Conservation (phyloP, 2,113 vertebrate species). For the Menura novaehollandiae region DNA sequence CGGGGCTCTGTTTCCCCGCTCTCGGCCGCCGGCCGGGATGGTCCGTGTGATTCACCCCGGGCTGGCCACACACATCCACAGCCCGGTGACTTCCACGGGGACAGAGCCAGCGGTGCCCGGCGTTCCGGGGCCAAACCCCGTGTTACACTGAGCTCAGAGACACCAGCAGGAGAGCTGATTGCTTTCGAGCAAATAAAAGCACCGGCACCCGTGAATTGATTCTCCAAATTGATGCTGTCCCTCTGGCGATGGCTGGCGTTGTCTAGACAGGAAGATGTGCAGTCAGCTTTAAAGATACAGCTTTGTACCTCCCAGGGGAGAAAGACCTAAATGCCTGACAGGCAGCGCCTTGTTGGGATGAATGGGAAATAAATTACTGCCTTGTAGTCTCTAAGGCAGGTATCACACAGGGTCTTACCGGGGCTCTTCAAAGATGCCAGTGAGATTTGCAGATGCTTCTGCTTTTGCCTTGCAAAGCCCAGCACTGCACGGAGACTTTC, state of each 20-base stretch:
- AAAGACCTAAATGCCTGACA: background rate
- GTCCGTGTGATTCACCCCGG: background rate
- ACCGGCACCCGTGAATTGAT: background rate
- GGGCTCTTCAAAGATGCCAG: background rate
- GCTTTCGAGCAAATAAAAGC: background rate
- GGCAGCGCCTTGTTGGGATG: background rate
- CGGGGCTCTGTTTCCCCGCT: conserved; percentile 22
- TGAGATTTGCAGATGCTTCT: background rate
- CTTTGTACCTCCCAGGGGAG: background rate
- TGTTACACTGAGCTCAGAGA: background rate
- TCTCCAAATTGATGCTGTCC: background rate
- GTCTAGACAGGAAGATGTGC: conserved; percentile 64
- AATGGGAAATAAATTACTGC: background rate
- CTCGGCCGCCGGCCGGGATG: background rate
- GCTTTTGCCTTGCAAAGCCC: background rate
- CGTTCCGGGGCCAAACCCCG: background rate
- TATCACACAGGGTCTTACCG: background rate
- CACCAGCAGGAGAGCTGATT: background rate
- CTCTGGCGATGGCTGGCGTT: background rate
- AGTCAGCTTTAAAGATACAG: conserved; percentile 12
- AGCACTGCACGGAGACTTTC: background rate
- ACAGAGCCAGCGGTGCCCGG: background rate
- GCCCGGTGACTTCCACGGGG: background rate
- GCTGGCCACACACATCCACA: background rate
- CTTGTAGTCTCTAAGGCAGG: background rate